These are phyloP conservation scores for Urocynchramus pylzowi DNA, from an alignment of 2,113 vertebrate genomes.

Conservation along the genomic window DNA sequence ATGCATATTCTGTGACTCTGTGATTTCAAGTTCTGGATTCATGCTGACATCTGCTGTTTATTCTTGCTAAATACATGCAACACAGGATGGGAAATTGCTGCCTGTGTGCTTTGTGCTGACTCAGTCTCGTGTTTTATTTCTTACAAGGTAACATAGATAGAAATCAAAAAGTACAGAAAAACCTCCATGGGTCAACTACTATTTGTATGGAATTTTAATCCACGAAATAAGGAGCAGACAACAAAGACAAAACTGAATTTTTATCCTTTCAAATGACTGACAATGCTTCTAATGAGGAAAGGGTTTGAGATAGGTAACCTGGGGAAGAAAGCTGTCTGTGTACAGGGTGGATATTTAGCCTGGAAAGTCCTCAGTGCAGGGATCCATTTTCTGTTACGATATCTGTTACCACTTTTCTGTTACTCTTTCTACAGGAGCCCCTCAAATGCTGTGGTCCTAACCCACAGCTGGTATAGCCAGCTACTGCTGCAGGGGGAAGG, in stretches of 20 bases:
- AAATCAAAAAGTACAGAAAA: not conserved
- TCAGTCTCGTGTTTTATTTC: not conserved
- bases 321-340: not conserved
- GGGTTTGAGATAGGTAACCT: not conserved
- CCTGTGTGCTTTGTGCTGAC: not conserved
- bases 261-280: not conserved
- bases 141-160: not conserved
- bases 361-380: not conserved
- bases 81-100: not conserved
- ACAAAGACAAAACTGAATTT: not conserved
- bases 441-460: not conserved
- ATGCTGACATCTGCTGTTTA: conserved; percentile 63
- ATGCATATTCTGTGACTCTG: not conserved
- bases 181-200: not conserved
- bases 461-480: not conserved
- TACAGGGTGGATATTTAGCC: not conserved
- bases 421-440: not conserved
- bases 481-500: not conserved
- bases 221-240: not conserved
- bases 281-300: not conserved
- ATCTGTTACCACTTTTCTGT: not conserved
- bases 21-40: conserved; percentile 23
- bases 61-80: not conserved
- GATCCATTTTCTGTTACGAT: not conserved
- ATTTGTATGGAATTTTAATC: not conserved